Conservation (phyloP, 1,140 invertebrate species). For the Diabrotica undecimpunctata region DNA sequence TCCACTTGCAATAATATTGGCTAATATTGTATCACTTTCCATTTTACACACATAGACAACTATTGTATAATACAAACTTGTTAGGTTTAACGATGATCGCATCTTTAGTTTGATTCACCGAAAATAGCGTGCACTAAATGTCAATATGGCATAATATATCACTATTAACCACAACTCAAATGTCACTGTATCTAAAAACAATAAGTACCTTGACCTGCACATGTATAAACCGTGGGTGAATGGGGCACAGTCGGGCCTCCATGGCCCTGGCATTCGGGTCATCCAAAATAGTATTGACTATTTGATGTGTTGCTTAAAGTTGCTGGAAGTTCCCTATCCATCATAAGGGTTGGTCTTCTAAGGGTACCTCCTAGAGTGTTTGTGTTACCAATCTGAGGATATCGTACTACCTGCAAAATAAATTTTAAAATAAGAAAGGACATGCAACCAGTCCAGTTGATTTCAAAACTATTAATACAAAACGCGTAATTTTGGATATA, state of each 20-base stretch:
- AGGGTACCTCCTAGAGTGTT: constrained; percentile 29
- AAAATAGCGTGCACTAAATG: no score
- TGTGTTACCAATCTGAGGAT: constrained; percentile 34
- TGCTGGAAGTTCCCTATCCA: constrained; percentile 27
- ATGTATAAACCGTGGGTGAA: constrained; percentile 35
- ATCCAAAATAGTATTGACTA: constrained; percentile 44
- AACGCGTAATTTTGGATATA: no score
- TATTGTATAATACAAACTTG: no score
- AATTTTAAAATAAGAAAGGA: background rate
- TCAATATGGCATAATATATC: no score
- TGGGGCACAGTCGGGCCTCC: constrained; percentile 26
- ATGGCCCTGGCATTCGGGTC: constrained; percentile 42
- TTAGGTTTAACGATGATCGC: no score
- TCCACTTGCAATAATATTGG: no score
- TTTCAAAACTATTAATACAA: no score
- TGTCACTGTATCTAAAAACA: constrained; percentile 34
- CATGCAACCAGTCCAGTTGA: no score
- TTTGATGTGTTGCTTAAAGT: constrained; percentile 32
- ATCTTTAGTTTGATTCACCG: no score
- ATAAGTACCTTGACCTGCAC: constrained; percentile 44
- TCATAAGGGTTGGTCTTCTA: constrained; percentile 21
- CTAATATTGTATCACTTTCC: no score
- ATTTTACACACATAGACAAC: no score
- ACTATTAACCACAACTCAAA: no score
- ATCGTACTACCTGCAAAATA: constrained; percentile 31